These are phyloP conservation scores for Sarcophilus harrisii DNA, from an alignment of 2,797 vertebrate species.

Conservation along the genomic window DNA sequence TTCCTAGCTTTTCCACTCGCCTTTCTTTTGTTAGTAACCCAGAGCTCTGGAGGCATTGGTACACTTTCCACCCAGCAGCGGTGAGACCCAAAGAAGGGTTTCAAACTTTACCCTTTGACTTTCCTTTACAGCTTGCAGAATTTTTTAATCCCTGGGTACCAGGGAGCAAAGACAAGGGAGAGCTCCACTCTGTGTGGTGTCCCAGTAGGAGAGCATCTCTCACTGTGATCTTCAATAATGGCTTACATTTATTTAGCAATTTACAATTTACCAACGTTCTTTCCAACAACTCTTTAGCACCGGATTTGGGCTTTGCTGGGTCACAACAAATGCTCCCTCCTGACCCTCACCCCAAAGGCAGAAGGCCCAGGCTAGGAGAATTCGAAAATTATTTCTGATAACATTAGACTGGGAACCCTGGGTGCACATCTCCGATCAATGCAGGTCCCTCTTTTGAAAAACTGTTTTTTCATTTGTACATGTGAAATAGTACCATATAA, in stretches of 20 bases:
- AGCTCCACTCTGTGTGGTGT: not conserved
- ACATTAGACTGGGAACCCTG: not conserved
- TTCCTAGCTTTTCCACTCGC: not conserved
- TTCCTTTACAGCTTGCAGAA: not conserved
- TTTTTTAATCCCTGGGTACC: not conserved
- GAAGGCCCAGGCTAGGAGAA: constrained; percentile 12
- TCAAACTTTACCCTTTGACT: not conserved
- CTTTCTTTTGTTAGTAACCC: not conserved
- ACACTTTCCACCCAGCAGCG: not conserved
- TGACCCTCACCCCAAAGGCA: not conserved
- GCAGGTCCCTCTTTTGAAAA: not conserved
- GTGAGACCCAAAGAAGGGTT: not conserved
- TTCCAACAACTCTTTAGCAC: not conserved
- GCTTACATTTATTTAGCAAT: not conserved
- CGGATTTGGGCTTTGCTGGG: not conserved
- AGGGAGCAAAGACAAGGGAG: not conserved
- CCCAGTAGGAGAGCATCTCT: not conserved
- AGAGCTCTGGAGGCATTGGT: not conserved
- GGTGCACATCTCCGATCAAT: not conserved
- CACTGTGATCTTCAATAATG: not conserved
- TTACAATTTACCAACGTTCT: not conserved
- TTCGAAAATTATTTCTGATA: constrained; percentile 32
- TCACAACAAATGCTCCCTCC: not conserved
- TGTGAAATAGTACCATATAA: constrained; percentile 49
- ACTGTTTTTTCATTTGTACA: constrained; percentile 69